A percentile compares a stretch with the other conserved stretches of the same genome.
Evolutionary conservation across 2,888 invertebrate species (phyloP).

Genomic region (Andrena chrysosceles): DNA sequence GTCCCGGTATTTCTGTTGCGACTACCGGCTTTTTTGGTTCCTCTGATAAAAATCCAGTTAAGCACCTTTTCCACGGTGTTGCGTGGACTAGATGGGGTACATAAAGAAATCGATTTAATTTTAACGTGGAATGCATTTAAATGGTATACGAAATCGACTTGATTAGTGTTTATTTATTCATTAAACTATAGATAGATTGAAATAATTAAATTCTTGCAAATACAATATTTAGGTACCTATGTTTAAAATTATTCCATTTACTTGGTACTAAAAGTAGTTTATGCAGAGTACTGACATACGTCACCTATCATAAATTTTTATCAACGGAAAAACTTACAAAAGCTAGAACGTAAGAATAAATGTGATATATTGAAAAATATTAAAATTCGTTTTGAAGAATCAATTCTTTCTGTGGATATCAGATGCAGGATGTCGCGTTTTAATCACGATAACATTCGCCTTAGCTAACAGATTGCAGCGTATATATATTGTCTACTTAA

Average conservation of each 20-base stretch:
- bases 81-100: constrained; percentile 27
- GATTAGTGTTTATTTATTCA: too few relatives aligned
- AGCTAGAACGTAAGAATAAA: neutral
- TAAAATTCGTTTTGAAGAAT: neutral
- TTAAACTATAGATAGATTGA: too few relatives aligned
- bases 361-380: neutral
- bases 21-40: constrained; percentile 80
- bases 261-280: neutral
- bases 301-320: neutral
- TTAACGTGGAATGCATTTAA: too few relatives aligned
- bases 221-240: too few relatives aligned
- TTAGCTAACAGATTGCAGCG: neutral
- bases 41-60: constrained; percentile 70
- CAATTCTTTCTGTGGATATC: neutral
- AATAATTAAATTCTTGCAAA: too few relatives aligned
- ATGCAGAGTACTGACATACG: neutral
- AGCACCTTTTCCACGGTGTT: constrained; percentile 71
- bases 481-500: constrained; percentile 32
- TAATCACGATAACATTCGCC: constrained; percentile 8
- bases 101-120: constrained; percentile 2
- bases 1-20: constrained; percentile 81
- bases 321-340: neutral
- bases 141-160: too few relatives aligned
- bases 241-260: too few relatives aligned
- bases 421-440: neutral